A percentile compares a stretch with the other conserved stretches of the same genome.
Evolutionary conservation across 2,797 vertebrate genomes (phyloP).

Genomic region (Danio choprae): DNA sequence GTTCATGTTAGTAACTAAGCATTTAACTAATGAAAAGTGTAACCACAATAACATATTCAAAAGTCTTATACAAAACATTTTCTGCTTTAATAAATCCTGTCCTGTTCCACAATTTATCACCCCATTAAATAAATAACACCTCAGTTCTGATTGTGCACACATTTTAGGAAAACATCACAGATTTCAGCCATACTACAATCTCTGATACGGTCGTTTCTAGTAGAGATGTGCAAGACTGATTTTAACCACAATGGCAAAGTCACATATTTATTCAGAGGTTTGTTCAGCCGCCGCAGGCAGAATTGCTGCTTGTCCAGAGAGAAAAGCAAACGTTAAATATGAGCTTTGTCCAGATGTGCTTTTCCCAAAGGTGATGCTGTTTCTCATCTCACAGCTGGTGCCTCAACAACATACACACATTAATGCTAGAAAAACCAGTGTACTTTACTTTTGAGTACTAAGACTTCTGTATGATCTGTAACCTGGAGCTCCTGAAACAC

Average conservation of each 20-base stretch:
- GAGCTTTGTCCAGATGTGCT: constrained; percentile 8
- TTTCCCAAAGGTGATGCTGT: constrained; percentile 8
- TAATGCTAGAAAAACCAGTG: constrained; percentile 2
- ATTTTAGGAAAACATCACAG: neutral
- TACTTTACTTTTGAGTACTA: neutral
- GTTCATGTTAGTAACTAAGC: no score
- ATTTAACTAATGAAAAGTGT: no score
- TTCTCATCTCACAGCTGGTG: constrained; percentile 36
- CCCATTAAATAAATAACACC: neutral
- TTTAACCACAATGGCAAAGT: neutral
- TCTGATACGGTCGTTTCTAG: neutral
- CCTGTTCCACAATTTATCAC: neutral
- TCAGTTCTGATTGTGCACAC: neutral
- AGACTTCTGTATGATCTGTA: neutral
- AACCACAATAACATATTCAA: no score
- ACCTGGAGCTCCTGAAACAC: neutral
- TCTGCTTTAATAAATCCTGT: neutral
- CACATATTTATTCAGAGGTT: neutral
- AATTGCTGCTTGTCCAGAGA: neutral
- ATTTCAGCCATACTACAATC: neutral
- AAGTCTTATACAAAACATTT: neutral
- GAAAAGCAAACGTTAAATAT: constrained; percentile 3
- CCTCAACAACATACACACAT: constrained; percentile 3
- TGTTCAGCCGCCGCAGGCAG: neutral
- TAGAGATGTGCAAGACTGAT: neutral